Evolutionary conservation across 2,888 invertebrate species (phyloP).

Genomic region (Diplolepis rosae): DNA sequence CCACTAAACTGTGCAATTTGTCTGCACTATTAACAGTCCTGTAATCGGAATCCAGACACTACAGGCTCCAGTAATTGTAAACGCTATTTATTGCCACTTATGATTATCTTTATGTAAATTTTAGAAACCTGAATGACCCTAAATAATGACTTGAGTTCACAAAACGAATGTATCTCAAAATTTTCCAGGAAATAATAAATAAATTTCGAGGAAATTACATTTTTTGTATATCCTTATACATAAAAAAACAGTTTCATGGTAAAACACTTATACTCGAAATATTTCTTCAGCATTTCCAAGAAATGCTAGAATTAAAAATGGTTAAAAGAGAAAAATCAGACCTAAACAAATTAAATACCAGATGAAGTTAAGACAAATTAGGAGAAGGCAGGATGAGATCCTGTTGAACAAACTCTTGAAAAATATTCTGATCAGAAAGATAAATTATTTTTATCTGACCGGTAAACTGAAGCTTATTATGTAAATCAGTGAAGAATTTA

Average conservation of each 20-base stretch:
- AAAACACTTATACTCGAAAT: slow-evolving; percentile 10
- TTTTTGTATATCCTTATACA: neutral
- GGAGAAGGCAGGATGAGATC: neutral
- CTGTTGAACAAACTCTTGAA: neutral
- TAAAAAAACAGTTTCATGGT: neutral
- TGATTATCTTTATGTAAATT: neutral
- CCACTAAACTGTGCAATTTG: slow-evolving; percentile 54
- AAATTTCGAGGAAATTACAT: neutral
- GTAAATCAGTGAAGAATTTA: neutral
- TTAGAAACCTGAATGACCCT: neutral
- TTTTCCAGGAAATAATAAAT: neutral
- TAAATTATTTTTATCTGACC: neutral
- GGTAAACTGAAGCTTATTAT: neutral
- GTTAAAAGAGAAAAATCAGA: neutral
- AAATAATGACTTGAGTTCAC: neutral
- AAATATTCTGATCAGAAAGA: neutral
- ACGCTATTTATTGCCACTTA: neutral
- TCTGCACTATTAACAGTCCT: slow-evolving; percentile 42
- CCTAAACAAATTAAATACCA: neutral
- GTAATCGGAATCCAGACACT: slow-evolving; percentile 2
- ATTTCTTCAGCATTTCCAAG: slow-evolving; percentile 27
- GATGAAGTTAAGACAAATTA: neutral
- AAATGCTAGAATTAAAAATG: neutral
- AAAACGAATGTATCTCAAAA: neutral
- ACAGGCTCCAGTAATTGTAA: neutral